These are phyloP conservation scores for Drosophila lini DNA, from an alignment of 1,140 invertebrate genomes.

Conservation along the genomic window DNA sequence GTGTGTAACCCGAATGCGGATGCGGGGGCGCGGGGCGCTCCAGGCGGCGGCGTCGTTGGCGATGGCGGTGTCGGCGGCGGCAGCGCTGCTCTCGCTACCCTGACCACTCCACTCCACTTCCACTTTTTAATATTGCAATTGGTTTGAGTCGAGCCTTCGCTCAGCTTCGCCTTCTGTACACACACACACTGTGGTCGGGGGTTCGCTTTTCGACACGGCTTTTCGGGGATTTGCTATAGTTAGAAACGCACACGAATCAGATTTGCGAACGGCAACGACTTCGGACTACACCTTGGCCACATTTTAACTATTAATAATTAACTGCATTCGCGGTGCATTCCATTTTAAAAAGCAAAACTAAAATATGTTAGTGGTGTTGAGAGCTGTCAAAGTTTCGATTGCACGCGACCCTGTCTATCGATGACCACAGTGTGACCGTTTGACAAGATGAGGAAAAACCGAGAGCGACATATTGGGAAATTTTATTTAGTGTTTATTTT, in stretches of 20 bases:
- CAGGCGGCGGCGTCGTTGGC: conserved; percentile 15
- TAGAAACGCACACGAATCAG: conserved; percentile 27
- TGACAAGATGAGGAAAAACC: not conserved
- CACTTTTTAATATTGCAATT: conserved; percentile 48
- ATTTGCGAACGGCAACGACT: conserved; percentile 19
- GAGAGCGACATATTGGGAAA: not conserved
- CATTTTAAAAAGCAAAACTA: conserved; percentile 50
- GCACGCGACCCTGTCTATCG: conserved; percentile 25
- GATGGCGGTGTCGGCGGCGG: conserved; percentile 19
- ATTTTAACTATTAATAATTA: conserved; percentile 46
- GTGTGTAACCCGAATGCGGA: conserved; percentile 33
- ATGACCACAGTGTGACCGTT: conserved; percentile 1
- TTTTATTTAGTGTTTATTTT: not conserved
- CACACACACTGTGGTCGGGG: conserved; percentile 42
- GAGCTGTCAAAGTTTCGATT: conserved; percentile 44
- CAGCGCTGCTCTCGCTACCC: conserved; percentile 26
- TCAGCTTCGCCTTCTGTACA: conserved; percentile 48
- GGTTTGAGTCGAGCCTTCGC: conserved; percentile 53
- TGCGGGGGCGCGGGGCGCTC: conserved; percentile 24
- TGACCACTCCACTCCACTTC: conserved; percentile 38
- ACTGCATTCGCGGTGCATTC: conserved; percentile 39
- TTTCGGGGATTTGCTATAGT: conserved; percentile 15
- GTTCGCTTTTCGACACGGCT: conserved; percentile 30
- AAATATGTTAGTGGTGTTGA: conserved; percentile 30
- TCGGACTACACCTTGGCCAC: conserved; percentile 47